Evolutionary conservation across 2,113 vertebrate species (phyloP), one percentile per base, ranked within the genome.

Genomic region (Setophaga coronata): DNA sequence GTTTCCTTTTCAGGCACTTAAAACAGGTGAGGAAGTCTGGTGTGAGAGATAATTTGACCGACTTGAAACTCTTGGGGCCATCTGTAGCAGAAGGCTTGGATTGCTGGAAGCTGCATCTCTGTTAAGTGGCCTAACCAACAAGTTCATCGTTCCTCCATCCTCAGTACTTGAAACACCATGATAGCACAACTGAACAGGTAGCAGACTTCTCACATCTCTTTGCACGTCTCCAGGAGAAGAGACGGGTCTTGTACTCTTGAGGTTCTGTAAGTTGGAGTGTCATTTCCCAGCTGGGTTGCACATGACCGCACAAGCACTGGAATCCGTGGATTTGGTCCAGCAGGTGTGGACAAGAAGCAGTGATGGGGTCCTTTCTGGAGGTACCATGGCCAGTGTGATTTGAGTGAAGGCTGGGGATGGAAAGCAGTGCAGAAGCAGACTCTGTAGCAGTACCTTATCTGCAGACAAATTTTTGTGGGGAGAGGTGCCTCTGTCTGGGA

Each of bases 21-120:
- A 73, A 73, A 90, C 71, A 86, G 58, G 47, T 87, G 72, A 33
- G 31, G 67, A 90, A 45, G 24, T 83, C 36, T 71, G 67, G 90
- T 90, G n/a, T 19, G 82, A 78, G 82, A 90, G 67, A 84, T 86
- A 61, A 45, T 80, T 77, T 84, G 72, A 87, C 48, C 17, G 3
- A 23, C 24, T 90, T 19, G 29, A 40, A 86, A 90, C 65, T 89
- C 6, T 78, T 87, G 33, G 76, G 69, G 38, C 54, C 56, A 3
- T 62, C 48, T 36, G 47, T 83, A 76, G 69, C 76, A 81, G 47
- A 25, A 90, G 42, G 65, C 36, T 81, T 40, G 65, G 66, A 33
- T 43, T 78, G 67, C 92, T 95, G 65, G 80, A 88, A 92, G 76
- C 67, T 90, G 17, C n/a, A 9, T 87, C n/a, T 72, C 51, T 56